A percentile compares a stretch with the other conserved stretches of the same genome.
These are phyloP conservation scores for Pelecanus crispus DNA, from an alignment of 2,113 vertebrate genomes.

Conservation along the genomic window DNA sequence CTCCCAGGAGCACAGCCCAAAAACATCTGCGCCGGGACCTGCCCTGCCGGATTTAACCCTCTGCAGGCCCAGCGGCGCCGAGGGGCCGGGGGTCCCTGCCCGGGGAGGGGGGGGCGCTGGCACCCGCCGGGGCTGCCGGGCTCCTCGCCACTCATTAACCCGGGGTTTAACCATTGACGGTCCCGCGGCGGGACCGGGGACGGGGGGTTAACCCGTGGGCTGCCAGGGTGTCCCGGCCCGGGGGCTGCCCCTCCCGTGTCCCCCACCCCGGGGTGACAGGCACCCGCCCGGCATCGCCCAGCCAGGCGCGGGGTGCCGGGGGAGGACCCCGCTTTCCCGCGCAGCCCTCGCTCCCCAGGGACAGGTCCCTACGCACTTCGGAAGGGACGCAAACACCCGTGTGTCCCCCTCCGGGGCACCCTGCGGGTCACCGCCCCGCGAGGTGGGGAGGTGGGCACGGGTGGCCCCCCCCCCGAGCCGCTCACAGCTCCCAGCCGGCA, in stretches of 20 bases:
- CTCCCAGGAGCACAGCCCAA: constrained; percentile 62
- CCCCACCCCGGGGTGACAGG: background rate
- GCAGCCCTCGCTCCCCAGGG: background rate
- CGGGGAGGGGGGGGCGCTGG: background rate
- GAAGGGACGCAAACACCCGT: background rate
- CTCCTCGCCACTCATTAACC: constrained; percentile 61
- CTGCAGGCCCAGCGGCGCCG: background rate
- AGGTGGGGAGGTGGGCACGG: background rate
- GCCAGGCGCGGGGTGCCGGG: background rate
- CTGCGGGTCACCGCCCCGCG: background rate
- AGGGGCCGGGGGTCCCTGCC: background rate
- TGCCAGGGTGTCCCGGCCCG: background rate
- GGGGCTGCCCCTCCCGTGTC: background rate
- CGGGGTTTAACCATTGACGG: constrained; percentile 62
- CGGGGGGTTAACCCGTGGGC: background rate
- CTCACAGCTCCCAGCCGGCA: background rate
- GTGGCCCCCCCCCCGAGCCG: background rate
- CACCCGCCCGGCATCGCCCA: background rate
- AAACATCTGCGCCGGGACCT: constrained; percentile 68
- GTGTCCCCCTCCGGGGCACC: background rate
- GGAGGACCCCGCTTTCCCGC: constrained; percentile 6
- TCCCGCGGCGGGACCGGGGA: background rate
- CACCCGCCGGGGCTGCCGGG: background rate
- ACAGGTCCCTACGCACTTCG: background rate
- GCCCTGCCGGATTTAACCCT: constrained; percentile 40